These are phyloP conservation scores for Zaprionus obscuricornis DNA, from an alignment of 2,888 invertebrate genomes.

Conservation along the genomic window DNA sequence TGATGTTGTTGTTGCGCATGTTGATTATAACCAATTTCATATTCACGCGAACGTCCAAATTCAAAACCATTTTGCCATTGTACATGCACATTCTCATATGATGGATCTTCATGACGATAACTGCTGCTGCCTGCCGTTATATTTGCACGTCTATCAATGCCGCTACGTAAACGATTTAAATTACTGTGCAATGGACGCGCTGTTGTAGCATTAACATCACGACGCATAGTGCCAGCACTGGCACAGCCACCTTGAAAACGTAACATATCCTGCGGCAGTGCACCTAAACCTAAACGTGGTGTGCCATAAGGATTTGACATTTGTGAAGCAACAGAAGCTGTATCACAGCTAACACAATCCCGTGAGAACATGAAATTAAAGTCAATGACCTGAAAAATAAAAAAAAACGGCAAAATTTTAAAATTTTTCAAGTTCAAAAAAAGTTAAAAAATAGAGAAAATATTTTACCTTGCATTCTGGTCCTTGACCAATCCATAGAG, in stretches of 20 bases:
- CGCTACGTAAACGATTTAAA: slow-evolving; percentile 76
- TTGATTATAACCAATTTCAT: slow-evolving; percentile 51
- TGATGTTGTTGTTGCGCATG: slow-evolving; percentile 26
- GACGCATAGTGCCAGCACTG: slow-evolving; percentile 53
- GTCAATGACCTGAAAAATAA: slow-evolving; percentile 81
- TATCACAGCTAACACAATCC: slow-evolving; percentile 82
- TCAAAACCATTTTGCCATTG: slow-evolving; percentile 83
- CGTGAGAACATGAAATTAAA: slow-evolving; percentile 84
- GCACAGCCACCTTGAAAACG: slow-evolving; percentile 77
- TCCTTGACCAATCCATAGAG: slow-evolving; percentile 86
- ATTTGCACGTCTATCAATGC: slow-evolving; percentile 50
- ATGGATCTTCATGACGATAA: slow-evolving; percentile 81
- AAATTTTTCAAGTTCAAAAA: not conserved
- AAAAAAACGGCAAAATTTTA: not conserved
- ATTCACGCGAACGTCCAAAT: slow-evolving; percentile 82
- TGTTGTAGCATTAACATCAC: slow-evolving; percentile 63
- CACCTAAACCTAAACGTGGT: slow-evolving; percentile 65
- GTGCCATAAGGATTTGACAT: slow-evolving; percentile 79
- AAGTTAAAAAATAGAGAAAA: not conserved
- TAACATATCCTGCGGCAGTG: slow-evolving; percentile 81
- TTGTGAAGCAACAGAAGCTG: slow-evolving; percentile 71
- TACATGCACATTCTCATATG: slow-evolving; percentile 83
- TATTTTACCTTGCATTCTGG: slow-evolving; percentile 84
- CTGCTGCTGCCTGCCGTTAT: slow-evolving; percentile 3
- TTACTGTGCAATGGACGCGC: slow-evolving; percentile 80